Evolutionary conservation across 2,797 vertebrate species (phyloP), one percentile per base, ranked within the genome.

Genomic region (Peromyscus eremicus): DNA sequence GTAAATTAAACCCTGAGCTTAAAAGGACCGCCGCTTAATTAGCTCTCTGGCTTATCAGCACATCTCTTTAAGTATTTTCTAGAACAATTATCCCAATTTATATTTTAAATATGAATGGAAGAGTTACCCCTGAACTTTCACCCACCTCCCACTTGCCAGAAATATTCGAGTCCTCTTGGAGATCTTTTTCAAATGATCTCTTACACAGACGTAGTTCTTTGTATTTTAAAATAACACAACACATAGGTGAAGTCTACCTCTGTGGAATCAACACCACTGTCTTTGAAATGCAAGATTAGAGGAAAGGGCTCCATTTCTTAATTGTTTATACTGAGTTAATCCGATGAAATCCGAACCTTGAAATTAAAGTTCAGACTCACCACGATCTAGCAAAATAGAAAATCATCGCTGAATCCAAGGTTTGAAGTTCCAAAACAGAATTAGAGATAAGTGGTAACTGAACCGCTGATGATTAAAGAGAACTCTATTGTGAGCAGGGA

Each of bases 71-170:
- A 85, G 86, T 77, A 34, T 92, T 95, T 97, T 96, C 83, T 91
- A 88, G 87, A 97, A 94, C 94, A 92, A 93, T 96, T 91, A 97
- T 88, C 77, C 93, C 92, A 94, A 93, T 89, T 92, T 94, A 92
- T 60, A 64, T 75, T 92, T 75, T 62, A n/a, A 93, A 84, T 82
- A 73, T 92, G 92, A 75, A 95, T 83, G 40, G 17, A 37, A 96
- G 55, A 75, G 75, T 43, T 93, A 77, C 27, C 80, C 76, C 23
- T 71, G 46, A 89, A 76, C 82, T 75, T 89, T 84, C 76, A 49
- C 73, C 91, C 94, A 34, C 71, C 91, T 96, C 49, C 90, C 88
- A 66, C 75, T 75, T 83, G 71, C 92, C 91, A 95, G 86, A 96
- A 89, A 81, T 60, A 91, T 57, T 68, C 34, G 27, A 64, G 25